Conservation (phyloP, 2,888 invertebrate genomes). For the Loripinus fragilis region DNA sequence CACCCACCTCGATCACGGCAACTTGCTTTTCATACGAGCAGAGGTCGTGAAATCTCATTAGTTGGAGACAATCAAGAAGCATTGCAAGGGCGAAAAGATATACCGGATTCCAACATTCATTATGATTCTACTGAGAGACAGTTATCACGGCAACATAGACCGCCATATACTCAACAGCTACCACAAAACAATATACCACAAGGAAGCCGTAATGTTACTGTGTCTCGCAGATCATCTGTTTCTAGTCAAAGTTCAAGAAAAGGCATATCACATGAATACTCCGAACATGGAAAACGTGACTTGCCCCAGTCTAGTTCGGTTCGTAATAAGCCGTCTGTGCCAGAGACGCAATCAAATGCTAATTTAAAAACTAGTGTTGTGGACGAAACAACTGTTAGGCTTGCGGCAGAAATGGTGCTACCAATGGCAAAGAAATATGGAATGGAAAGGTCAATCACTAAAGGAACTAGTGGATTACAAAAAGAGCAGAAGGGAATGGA, state of each 20-base stretch:
- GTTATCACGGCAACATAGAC: conserved; percentile 8
- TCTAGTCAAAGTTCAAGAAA: conserved; percentile 16
- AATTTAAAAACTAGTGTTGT: background rate
- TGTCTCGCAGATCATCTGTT: background rate
- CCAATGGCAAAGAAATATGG: conserved; percentile 6
- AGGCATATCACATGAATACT: background rate
- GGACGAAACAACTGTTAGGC: background rate
- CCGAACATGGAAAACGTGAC: background rate
- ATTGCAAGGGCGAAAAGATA: background rate
- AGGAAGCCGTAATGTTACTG: background rate
- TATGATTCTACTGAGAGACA: conserved; percentile 5
- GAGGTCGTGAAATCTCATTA: conserved; percentile 9
- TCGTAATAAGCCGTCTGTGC: background rate
- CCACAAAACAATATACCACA: background rate
- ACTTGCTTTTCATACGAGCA: background rate
- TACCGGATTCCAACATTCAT: background rate
- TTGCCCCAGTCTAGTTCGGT: background rate
- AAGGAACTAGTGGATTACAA: conserved; percentile 61
- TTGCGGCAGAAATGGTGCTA: background rate
- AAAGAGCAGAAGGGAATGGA: conserved; percentile 20
- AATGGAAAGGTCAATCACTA: conserved; percentile 60
- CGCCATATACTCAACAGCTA: background rate
- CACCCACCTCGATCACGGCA: background rate
- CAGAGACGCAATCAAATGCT: background rate
- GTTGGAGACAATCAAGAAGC: background rate